Conservation (phyloP, 2,888 invertebrate species). For the Nemotelus pantherinus region DNA sequence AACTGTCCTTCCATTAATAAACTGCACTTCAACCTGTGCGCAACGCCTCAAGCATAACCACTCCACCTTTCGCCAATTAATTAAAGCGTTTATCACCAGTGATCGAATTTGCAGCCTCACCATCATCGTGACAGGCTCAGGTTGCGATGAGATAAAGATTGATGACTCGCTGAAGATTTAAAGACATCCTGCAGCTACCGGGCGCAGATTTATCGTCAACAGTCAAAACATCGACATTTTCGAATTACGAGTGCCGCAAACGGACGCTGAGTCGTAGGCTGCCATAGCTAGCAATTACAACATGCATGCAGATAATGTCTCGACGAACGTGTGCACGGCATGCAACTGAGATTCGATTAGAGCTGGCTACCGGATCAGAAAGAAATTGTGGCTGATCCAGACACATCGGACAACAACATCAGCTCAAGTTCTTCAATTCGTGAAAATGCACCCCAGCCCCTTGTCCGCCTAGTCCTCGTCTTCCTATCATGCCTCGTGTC, state of each 20-base stretch:
- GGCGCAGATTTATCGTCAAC: conserved; percentile 23
- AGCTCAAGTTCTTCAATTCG: background rate
- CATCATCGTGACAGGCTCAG: background rate
- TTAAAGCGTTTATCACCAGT: background rate
- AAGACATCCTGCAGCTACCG: conserved; percentile 18
- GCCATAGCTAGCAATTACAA: conserved; percentile 13
- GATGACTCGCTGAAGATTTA: conserved; percentile 32
- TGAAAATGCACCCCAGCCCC: background rate
- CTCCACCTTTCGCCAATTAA: background rate
- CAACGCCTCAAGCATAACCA: too few relatives aligned
- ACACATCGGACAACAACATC: background rate
- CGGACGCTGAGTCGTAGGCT: conserved; percentile 24
- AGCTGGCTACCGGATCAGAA: conserved; percentile 5
- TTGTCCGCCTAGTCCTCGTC: too few relatives aligned
- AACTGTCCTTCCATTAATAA: too few relatives aligned
- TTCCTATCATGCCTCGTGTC: background rate
- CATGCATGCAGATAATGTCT: conserved; percentile 24
- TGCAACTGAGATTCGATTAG: conserved; percentile 35
- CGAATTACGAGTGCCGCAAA: conserved; percentile 13
- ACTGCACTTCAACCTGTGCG: too few relatives aligned
- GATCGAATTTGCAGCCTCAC: background rate
- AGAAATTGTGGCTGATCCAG: conserved; percentile 1
- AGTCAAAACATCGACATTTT: conserved; percentile 35
- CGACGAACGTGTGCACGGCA: conserved; percentile 9
- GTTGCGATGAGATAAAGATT: conserved; percentile 22